Evolutionary conservation across 2,797 vertebrate species (phyloP), one percentile per base, ranked within the genome.

Genomic region (Pyrocephalus nanus): DNA sequence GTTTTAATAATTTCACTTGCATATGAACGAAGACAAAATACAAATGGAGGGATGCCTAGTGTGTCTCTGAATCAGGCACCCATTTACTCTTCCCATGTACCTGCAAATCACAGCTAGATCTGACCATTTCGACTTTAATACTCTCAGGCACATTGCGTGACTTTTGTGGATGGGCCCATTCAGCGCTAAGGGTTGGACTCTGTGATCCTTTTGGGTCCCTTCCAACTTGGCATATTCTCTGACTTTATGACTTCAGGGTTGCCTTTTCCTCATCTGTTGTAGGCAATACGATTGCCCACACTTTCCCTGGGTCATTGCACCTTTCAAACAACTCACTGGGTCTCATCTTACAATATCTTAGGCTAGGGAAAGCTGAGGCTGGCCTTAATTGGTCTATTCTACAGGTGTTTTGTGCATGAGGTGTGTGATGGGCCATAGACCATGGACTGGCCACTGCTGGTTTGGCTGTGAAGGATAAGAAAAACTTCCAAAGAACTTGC

Each of bases 51-150:
- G 13, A 50, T 51, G 16, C 25, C 40, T 60, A 34, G 9, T 2
- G 1, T 45, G 26, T 48, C 72, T 80, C 0, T 0, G 69, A 57
- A 79, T 61, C 0, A 4, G n/a, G 47, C 75, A 70, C 45, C 15
- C 17, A 8, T 30, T 47, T 47, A 8, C 80, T 61, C 9, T 71
- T 77, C 71, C 66, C 20, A 45, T 11, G 29, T 71, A 29, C 30
- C 42, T 60, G 53, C 45, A 54, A 30, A 61, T 61, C 64, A 62
- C 72, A 36, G 34, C 32, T 48, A 38, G n/a, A 32, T 42, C n/a
- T 74, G 26, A 74, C 77, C 2, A 66, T 81, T 85, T 87, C 0
- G 3, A 51, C 30, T 47, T 47, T 14, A 17, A 26, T 26, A 47
- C 43, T 47, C 43, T 34, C 22, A 47, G 23, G 32, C 32, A 34